Evolutionary conservation across 2,113 vertebrate species (phyloP).

Genomic region (Catagonus wagneri): DNA sequence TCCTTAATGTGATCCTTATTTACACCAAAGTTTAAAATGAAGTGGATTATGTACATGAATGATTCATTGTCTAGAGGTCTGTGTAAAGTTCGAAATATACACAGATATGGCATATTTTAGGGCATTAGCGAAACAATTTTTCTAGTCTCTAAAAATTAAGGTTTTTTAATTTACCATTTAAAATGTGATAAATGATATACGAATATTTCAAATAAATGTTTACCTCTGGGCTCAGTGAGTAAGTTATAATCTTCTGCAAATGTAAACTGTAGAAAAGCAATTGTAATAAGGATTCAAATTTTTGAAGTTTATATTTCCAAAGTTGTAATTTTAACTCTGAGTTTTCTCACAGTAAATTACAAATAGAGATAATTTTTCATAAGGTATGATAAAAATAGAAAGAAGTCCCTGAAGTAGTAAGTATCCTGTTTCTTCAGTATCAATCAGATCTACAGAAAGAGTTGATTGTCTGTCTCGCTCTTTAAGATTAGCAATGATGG

Average conservation of each 20-base stretch:
- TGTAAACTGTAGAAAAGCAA: background rate
- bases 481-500: background rate
- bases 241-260: background rate
- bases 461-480: background rate
- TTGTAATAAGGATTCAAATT: background rate
- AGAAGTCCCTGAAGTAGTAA: background rate
- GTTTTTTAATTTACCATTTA: background rate
- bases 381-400: background rate
- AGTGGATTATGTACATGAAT: background rate
- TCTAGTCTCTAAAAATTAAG: background rate
- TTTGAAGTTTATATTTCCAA: background rate
- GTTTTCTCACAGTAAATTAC: background rate
- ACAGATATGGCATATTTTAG: background rate
- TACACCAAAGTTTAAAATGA: background rate
- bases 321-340: background rate
- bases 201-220: background rate
- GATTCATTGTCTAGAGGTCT: background rate
- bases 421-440: background rate
- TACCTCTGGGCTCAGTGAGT: background rate
- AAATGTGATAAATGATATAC: background rate
- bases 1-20: background rate
- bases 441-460: background rate
- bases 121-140: background rate
- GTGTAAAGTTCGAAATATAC: background rate
- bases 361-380: background rate